Percentiles rank a stretch among this genome's conserved stretches.
Evolutionary conservation across 1,140 invertebrate species (phyloP).

Genomic region (Heliconius melpomene): DNA sequence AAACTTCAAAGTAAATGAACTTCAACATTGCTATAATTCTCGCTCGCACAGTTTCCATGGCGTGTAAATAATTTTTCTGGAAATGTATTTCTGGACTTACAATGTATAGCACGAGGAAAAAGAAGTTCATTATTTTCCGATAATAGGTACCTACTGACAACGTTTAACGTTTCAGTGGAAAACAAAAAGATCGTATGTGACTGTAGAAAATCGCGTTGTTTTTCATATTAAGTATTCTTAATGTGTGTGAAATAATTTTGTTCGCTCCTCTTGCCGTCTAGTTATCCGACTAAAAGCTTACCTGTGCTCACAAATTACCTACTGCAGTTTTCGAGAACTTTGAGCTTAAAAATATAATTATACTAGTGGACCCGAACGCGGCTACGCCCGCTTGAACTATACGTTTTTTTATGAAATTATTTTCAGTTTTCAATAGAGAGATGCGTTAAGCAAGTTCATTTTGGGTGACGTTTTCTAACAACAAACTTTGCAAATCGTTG

Average conservation of each 20-base stretch:
- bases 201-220: not conserved
- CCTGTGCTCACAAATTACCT: not conserved
- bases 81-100: constrained; percentile 1
- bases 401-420: too few species aligned
- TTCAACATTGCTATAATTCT: not conserved
- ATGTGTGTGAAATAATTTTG: not conserved
- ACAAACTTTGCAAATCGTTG: too few species aligned
- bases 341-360: not conserved
- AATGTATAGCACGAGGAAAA: not conserved
- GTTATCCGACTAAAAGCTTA: not conserved
- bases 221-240: not conserved
- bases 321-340: not conserved
- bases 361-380: too few species aligned
- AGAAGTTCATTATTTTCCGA: not conserved
- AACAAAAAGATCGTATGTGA: not conserved
- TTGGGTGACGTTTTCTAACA: too few species aligned
- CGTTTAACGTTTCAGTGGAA: not conserved
- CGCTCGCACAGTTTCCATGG: not conserved
- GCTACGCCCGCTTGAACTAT: too few species aligned
- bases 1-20: constrained; percentile 13
- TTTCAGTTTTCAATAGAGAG: too few species aligned
- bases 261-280: not conserved
- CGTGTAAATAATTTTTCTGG: constrained; percentile 6
- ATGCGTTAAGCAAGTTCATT: too few species aligned
- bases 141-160: not conserved